Percentiles rank a stretch among this genome's conserved stretches.
These are phyloP conservation scores for Melanotus villosus DNA, from an alignment of 2,888 invertebrate genomes.

Conservation along the genomic window DNA sequence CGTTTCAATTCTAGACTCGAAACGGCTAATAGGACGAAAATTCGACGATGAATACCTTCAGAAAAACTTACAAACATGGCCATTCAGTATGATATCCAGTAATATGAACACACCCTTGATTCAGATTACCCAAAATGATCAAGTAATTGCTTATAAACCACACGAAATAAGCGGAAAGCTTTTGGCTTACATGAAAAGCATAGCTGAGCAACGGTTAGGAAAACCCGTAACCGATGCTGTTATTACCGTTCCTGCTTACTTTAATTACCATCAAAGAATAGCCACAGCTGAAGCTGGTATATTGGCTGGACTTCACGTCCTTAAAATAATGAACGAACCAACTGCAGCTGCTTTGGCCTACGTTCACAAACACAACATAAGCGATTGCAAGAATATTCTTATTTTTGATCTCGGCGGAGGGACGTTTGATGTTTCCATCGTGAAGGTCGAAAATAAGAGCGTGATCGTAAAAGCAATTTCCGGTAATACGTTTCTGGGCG, in stretches of 20 bases:
- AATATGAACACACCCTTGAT: conserved; percentile 79
- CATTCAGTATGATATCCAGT: conserved; percentile 79
- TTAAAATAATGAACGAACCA: conserved; percentile 91
- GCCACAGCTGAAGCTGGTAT: conserved; percentile 91
- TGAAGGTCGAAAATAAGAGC: conserved; percentile 83
- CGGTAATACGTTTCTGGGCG: conserved; percentile 84
- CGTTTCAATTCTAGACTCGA: conserved; percentile 87
- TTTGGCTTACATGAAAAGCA: conserved; percentile 85
- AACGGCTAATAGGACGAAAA: conserved; percentile 85
- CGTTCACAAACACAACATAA: conserved; percentile 81
- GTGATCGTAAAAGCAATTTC: conserved; percentile 84
- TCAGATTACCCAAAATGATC: conserved; percentile 78
- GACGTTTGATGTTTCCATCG: conserved; percentile 92
- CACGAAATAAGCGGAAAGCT: conserved; percentile 90
- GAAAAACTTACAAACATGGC: conserved; percentile 87
- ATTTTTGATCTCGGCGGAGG: conserved; percentile 87
- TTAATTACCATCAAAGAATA: conserved; percentile 85
- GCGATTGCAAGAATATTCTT: conserved; percentile 79
- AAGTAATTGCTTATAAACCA: conserved; percentile 81
- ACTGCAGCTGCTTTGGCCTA: conserved; percentile 90
- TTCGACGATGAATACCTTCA: conserved; percentile 84
- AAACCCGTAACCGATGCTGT: conserved; percentile 79
- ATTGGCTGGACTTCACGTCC: conserved; percentile 87
- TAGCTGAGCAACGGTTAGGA: conserved; percentile 81
- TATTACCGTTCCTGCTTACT: conserved; percentile 85